A percentile compares a stretch with the other conserved stretches of the same genome.
Evolutionary conservation across 2,888 invertebrate genomes (phyloP).

Genomic region (Cryptocephalus primarius): DNA sequence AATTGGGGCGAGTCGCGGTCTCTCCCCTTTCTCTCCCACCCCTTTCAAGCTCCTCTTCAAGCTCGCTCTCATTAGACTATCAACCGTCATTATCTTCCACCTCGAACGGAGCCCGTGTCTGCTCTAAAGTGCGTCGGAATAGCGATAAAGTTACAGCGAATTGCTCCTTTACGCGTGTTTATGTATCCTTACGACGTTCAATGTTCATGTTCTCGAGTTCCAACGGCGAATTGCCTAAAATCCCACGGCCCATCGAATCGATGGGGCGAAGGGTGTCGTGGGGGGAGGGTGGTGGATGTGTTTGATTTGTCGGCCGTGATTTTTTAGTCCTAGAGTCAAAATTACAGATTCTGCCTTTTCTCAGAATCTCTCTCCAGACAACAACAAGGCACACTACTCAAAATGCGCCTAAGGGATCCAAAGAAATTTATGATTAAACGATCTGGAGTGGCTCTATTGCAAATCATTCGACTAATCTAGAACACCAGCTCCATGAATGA

Average conservation of each 20-base stretch:
- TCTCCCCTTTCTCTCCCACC: neutral
- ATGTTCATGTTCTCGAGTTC: conserved; percentile 31
- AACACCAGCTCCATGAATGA: too few relatives aligned
- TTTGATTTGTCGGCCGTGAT: too few relatives aligned
- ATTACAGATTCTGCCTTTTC: too few relatives aligned
- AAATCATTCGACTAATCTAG: too few relatives aligned
- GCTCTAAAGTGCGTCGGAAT: conserved; percentile 10
- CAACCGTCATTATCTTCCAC: conserved; percentile 36
- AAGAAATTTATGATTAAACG: too few relatives aligned
- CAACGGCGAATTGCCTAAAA: conserved; percentile 13
- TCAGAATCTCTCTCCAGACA: too few relatives aligned
- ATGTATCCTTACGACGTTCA: conserved; percentile 34
- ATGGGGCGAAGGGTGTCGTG: neutral
- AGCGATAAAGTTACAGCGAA: conserved; percentile 38
- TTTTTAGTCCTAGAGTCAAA: too few relatives aligned
- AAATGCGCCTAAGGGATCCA: too few relatives aligned
- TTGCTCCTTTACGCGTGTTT: conserved; percentile 39
- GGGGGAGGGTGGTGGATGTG: neutral
- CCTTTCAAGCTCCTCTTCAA: conserved; percentile 10
- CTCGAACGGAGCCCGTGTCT: conserved; percentile 28
- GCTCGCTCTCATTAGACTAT: conserved; percentile 30
- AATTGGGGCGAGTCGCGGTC: conserved; percentile 10
- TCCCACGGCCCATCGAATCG: neutral
- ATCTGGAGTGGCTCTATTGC: too few relatives aligned
- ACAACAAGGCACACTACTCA: too few relatives aligned